Evolutionary conservation across 2,113 vertebrate genomes (phyloP).

Genomic region (Istiophorus platypterus): DNA sequence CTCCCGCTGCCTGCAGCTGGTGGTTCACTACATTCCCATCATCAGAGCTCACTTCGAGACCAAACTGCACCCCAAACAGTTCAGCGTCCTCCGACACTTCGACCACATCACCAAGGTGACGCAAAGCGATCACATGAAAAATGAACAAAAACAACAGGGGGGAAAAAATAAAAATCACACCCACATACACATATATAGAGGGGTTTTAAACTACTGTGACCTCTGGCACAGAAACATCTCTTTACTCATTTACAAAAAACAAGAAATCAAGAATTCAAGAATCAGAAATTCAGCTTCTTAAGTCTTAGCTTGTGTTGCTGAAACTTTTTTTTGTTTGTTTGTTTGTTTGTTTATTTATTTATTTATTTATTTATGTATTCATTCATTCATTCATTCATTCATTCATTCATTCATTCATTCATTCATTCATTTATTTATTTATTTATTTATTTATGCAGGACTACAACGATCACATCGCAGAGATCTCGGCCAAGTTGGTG

Average conservation of each 20-base stretch:
- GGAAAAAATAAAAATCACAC: background rate
- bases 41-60: slow-evolving; percentile 96
- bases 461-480: slow-evolving; percentile 97
- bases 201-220: no score
- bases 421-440: no score
- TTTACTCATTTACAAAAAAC: no score
- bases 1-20: slow-evolving; percentile 96
- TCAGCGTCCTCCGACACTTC: slow-evolving; percentile 94
- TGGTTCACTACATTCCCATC: slow-evolving; percentile 96
- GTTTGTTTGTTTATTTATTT: no score
- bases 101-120: slow-evolving; percentile 98
- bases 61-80: slow-evolving; percentile 95
- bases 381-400: no score
- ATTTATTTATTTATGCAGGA: no score
- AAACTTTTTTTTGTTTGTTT: background rate
- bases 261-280: no score
- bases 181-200: no score
- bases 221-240: no score
- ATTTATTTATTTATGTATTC: background rate
- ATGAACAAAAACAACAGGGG: background rate
- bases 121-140: background rate
- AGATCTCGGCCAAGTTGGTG: slow-evolving; percentile 97
- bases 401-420: no score
- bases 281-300: no score
- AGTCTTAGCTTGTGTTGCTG: background rate